Percentiles rank a stretch among this genome's conserved stretches.
Evolutionary conservation across 2,113 vertebrate genomes (phyloP).

Genomic region (Rhinoderma darwinii): DNA sequence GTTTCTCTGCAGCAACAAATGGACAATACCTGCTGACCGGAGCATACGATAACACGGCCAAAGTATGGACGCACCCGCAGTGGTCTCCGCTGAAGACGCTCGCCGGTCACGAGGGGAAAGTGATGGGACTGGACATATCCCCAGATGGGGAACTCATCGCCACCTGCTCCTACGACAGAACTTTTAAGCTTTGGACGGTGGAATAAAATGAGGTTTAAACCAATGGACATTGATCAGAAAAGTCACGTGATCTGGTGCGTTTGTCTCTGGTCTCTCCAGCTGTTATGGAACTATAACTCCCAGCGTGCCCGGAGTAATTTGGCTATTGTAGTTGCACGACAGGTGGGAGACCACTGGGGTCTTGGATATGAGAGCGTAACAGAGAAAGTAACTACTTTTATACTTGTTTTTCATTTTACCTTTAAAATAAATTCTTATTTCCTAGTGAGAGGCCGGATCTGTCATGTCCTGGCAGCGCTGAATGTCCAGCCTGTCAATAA

Average conservation of each 20-base stretch:
- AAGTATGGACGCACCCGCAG: conserved; percentile 95
- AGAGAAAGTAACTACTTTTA: background rate
- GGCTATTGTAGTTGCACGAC: background rate
- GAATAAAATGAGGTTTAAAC: conserved; percentile 72
- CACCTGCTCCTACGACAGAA: conserved; percentile 94
- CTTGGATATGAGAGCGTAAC: background rate
- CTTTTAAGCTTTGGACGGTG: conserved; percentile 96
- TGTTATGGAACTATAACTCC: background rate
- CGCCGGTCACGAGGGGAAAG: conserved; percentile 95
- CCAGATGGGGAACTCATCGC: conserved; percentile 92
- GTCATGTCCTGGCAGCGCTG: background rate
- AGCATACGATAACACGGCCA: conserved; percentile 94
- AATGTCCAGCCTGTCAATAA: no score
- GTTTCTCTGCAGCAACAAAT: conserved; percentile 79
- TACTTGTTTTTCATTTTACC: background rate
- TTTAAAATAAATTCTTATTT: background rate
- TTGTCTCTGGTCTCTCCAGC: no score
- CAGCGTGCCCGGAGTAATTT: background rate
- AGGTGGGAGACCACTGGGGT: no score
- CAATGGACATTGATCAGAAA: background rate
- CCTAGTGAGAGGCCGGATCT: background rate
- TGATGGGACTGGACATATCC: conserved; percentile 95
- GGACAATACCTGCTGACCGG: conserved; percentile 93
- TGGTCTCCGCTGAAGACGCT: conserved; percentile 95
- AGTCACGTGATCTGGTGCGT: background rate